A percentile compares a stretch with the other conserved stretches of the same genome.
phyloP scores from a whole-genome alignment of 2,113 vertebrate genomes.

The Gallinago jamesoni region DNA sequence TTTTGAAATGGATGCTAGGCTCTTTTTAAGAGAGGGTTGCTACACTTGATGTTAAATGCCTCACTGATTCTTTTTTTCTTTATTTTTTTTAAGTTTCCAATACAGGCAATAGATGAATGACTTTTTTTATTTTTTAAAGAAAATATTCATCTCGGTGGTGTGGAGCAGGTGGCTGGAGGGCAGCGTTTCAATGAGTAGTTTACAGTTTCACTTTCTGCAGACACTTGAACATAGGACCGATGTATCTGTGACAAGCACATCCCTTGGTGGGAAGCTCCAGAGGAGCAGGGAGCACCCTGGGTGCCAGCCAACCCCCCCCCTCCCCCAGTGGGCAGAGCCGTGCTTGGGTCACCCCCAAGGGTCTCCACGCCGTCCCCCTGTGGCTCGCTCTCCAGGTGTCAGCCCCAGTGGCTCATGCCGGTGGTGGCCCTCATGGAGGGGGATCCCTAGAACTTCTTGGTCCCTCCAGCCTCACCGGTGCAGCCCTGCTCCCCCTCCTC shows the following conservation, averaged over 20 bases:
- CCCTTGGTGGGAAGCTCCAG: slow-evolving; percentile 33
- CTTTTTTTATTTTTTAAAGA: not conserved
- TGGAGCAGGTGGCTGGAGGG: slow-evolving; percentile 38
- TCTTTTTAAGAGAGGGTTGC: slow-evolving; percentile 46
- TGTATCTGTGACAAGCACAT: slow-evolving; percentile 81
- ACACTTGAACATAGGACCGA: slow-evolving; percentile 87
- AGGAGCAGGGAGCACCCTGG: not conserved
- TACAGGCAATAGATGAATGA: not conserved
- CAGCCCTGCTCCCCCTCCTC: not conserved
- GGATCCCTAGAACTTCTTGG: not conserved
- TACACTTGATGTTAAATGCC: slow-evolving; percentile 50
- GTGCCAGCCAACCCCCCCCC: not conserved
- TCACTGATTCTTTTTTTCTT: not conserved
- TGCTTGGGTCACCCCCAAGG: not conserved
- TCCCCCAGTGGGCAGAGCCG: fast-evolving
- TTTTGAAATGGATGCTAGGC: slow-evolving; percentile 51
- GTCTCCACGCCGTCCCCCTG: not conserved
- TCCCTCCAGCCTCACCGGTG: not conserved
- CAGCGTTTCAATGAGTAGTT: slow-evolving; percentile 76
- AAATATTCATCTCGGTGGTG: slow-evolving; percentile 12
- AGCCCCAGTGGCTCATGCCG: not conserved
- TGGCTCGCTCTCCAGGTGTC: not conserved
- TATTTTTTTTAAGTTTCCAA: not conserved
- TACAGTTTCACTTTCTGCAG: slow-evolving; percentile 84
- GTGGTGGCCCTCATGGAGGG: not conserved